Percentiles rank a stretch among this genome's conserved stretches.
phyloP scores from a whole-genome alignment of 2,113 vertebrate species.

The Pelecanus crispus region DNA sequence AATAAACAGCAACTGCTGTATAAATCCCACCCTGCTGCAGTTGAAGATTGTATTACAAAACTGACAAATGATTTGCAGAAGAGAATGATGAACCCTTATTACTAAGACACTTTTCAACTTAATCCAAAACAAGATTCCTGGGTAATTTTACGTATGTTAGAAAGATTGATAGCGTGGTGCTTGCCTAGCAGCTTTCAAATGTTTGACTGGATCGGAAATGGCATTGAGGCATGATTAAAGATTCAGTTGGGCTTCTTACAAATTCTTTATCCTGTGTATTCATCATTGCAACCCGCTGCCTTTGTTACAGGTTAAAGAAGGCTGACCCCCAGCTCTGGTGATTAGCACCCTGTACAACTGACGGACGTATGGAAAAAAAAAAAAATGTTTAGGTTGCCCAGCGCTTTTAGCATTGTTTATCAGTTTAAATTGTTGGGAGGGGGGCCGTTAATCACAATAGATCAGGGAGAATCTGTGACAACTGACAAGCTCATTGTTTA shows the following conservation, averaged over 20 bases:
- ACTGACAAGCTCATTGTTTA: conserved; percentile 43
- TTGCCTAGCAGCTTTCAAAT: conserved; percentile 67
- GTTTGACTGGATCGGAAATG: conserved; percentile 61
- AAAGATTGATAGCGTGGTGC: conserved; percentile 61
- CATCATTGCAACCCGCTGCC: conserved; percentile 65
- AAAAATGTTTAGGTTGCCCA: conserved; percentile 16
- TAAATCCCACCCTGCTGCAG: conserved; percentile 50
- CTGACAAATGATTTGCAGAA: conserved; percentile 71
- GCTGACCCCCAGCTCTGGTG: conserved; percentile 52
- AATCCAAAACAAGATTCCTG: conserved; percentile 72
- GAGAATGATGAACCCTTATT: conserved; percentile 72
- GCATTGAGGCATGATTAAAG: conserved; percentile 56
- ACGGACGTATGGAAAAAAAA: not conserved
- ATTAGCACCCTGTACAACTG: conserved; percentile 2
- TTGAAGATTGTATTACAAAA: conserved; percentile 43
- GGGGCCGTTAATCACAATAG: conserved; percentile 2
- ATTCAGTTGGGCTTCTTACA: conserved; percentile 54
- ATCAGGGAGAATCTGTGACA: conserved; percentile 38
- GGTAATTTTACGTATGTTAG: conserved; percentile 58
- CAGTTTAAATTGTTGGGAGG: not conserved
- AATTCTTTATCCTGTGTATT: conserved; percentile 47
- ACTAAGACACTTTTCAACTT: conserved; percentile 69
- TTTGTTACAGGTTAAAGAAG: conserved; percentile 65
- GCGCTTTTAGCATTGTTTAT: conserved; percentile 8
- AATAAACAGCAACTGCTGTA: conserved; percentile 51